Evolutionary conservation across 2,113 vertebrate genomes (phyloP), one percentile per base, ranked within the genome.

Genomic region (Pluvialis apricaria): DNA sequence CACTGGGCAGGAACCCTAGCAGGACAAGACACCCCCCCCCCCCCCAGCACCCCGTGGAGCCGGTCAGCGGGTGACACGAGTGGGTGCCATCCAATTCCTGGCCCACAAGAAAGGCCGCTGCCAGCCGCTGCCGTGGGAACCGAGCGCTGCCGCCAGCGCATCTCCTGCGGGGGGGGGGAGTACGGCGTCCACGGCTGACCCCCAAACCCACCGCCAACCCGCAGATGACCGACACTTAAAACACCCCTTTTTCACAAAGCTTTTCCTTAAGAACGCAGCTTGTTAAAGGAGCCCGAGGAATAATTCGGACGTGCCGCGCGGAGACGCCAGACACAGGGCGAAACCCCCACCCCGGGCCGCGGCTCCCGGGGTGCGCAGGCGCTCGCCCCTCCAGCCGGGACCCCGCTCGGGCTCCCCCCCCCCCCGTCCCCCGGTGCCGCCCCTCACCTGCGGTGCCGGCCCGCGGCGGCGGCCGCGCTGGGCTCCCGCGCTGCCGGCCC

Each of bases 241-340:
- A 3, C 4, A 4, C 36, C 47, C 28, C 1, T 0, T 32, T 34
- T 3, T 16, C 54, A 0, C 0, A 2, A 2, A 17, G 49, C 49
- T 24, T 49, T 24, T 49, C 24, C 49, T 12, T 22, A 49, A 49
- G 49, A 24, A 49, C 49, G 49, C 79, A 2, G 61, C 1, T 13
- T 0, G 40, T 8, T 5, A 2, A 8, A 19, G 70, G 32, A 65
- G 19, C 58, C 45, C 22, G 17, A 9, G 61, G 42, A 15, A 8
- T 0, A 3, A 17, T 5, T 4, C 3, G 44, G 7, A 2, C 52
- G 25, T 51, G 68, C 78, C 36, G 77, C 80, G 7, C 44, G 16
- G 44, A 17, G 44, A 45, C 17, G 44, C 44, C 58, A 36, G 34
- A 28, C 36, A 12, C 36, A 13, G 38, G 5, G 61, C 61, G 36